phyloP scores from a whole-genome alignment of 2,113 vertebrate species.

The Canis aureus region DNA sequence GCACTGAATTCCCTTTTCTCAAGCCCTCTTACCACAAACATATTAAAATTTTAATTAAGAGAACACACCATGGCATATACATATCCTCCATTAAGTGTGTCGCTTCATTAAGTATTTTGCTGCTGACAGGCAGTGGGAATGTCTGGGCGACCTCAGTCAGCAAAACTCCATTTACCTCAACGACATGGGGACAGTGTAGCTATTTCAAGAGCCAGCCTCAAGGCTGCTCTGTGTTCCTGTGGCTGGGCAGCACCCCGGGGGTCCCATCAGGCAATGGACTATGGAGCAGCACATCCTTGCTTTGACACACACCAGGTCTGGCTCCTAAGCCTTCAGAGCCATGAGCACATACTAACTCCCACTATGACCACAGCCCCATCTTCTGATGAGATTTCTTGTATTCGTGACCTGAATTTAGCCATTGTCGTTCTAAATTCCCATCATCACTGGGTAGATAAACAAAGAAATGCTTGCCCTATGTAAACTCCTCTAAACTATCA shows the following conservation, averaged over 20 bases:
- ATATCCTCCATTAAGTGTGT: not conserved
- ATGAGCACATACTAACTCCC: not conserved
- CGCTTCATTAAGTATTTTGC: slow-evolving; percentile 50
- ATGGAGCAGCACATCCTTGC: not conserved
- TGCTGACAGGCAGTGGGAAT: not conserved
- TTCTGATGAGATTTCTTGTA: not conserved
- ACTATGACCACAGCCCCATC: not conserved
- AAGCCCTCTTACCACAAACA: not conserved
- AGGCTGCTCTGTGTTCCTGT: fast-evolving
- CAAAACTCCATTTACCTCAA: not conserved
- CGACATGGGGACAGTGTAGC: not conserved
- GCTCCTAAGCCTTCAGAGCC: not conserved
- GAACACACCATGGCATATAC: not conserved
- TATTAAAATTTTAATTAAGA: slow-evolving; percentile 73
- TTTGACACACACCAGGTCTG: not conserved
- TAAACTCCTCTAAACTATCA: slow-evolving; percentile 45
- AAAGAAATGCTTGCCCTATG: not conserved
- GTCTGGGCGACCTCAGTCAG: not conserved
- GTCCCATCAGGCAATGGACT: not conserved
- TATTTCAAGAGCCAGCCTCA: not conserved
- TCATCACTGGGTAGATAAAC: not conserved
- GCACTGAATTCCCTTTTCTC: slow-evolving; percentile 30
- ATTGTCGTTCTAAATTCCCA: not conserved
- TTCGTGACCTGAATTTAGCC: not conserved
- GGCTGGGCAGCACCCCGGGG: too few species aligned